A percentile compares a stretch with the other conserved stretches of the same genome.
Conservation (phyloP, 37 sponge, comb jelly and placozoan species). For the Aphrocallistes beatrix region DNA sequence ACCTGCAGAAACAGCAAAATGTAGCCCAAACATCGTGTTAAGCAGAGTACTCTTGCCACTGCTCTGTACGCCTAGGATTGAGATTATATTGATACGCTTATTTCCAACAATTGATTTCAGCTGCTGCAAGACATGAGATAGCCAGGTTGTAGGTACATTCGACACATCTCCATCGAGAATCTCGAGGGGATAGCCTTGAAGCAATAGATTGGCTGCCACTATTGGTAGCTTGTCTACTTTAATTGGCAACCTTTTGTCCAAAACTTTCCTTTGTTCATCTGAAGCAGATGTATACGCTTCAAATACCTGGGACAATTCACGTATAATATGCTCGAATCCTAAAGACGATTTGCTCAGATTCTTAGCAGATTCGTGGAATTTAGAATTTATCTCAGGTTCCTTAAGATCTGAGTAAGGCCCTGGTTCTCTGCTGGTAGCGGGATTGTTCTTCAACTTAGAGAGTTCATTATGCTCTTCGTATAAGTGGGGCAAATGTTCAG, state of each 20-base stretch:
- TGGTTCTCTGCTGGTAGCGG: too few species aligned
- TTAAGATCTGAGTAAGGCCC: not conserved
- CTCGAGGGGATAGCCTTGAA: conserved; percentile 31
- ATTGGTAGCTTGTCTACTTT: not conserved
- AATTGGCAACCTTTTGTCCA: not conserved
- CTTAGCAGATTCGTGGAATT: not conserved
- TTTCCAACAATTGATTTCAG: not conserved
- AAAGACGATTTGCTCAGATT: conserved; percentile 19
- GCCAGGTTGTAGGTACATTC: conserved; percentile 32
- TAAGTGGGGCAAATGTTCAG: not conserved
- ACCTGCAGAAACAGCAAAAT: conserved; percentile 31
- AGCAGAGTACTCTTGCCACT: conserved; percentile 29
- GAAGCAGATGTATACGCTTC: not conserved
- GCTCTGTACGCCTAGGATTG: conserved; percentile 27
- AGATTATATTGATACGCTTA: not conserved
- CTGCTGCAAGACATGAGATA: conserved; percentile 21
- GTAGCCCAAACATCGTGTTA: conserved; percentile 29
- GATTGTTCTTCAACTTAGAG: not conserved
- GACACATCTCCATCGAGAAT: conserved; percentile 33
- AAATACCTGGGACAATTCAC: conserved; percentile 17
- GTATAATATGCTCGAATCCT: conserved; percentile 24
- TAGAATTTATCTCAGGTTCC: not conserved
- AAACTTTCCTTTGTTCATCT: not conserved
- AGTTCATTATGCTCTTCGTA: not conserved
- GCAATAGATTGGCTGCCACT: conserved; percentile 27